Evolutionary conservation across 2,113 vertebrate species (phyloP), one percentile per base, ranked within the genome.

Genomic region (Dromaius novaehollandiae): DNA sequence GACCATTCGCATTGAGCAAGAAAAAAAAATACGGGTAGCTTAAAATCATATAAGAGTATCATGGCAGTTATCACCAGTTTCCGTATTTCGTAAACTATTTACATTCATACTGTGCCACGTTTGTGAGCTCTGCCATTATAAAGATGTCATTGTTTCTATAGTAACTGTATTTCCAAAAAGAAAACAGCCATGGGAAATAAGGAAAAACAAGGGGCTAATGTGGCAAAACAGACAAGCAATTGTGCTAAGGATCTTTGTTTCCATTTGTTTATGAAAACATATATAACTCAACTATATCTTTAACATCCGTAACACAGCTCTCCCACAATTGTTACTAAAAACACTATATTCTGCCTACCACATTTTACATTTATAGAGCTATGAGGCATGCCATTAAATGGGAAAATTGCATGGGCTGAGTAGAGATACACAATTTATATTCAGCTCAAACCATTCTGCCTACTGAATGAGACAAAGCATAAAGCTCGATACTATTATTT

Each of bases 101-200:
- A 40, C 65, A 38, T 70, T 48, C 36, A 20, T 22, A 4, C 44
- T 64, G 44, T 38, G 73, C 53, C 5, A 19, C 56, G 21, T 71
- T 48, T 44, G 56, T 64, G 81, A 79, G 74, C 78, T 77, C 74
- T 51, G 60, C n/a, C 58, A 28, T 32, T 58, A 38, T 20, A 8
- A 20, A 77, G 50, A 46, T 66, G 22, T 86, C 93, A 70, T 2
- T 63, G 79, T 95, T 89, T 96, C 92, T 82, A 97, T 87, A 93
- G 92, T 81, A 94, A 97, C 95, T 82, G 1, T 48, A 82, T 53
- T 91, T 89, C 85, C 87, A 85, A 81, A 85, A 60, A 50, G 68
- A 89, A 96, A 92, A 92, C 55, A 91, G 58, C 64, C 42, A 70
- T 92, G 69, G 60, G 55, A 93, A 97, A 86, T 66, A 78, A 87